These are phyloP conservation scores for Glaucopsyche alexis DNA, from an alignment of 2,888 invertebrate species.

Conservation along the genomic window DNA sequence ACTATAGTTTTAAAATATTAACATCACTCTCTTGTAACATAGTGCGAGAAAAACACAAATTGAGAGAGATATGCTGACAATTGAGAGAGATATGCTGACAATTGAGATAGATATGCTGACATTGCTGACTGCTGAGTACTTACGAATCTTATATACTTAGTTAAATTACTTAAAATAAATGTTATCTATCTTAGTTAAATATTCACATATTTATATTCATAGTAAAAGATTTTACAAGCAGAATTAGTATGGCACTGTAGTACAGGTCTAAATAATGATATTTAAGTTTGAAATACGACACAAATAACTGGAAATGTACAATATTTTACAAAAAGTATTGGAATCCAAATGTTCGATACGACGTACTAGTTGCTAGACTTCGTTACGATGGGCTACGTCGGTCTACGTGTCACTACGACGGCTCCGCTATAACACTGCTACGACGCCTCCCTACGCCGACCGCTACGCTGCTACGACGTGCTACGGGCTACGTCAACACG, in stretches of 20 bases:
- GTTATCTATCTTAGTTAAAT: background rate
- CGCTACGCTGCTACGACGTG: background rate
- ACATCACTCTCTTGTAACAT: background rate
- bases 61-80: background rate
- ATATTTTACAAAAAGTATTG: background rate
- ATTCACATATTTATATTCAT: slow-evolving; percentile 6
- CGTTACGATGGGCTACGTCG: background rate
- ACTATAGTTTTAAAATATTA: background rate
- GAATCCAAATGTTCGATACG: background rate
- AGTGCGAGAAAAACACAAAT: background rate
- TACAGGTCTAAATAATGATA: background rate
- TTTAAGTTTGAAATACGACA: background rate
- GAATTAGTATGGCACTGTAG: background rate
- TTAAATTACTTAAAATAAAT: background rate
- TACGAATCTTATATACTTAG: background rate
- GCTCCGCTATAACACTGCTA: background rate
- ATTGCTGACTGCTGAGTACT: too few relatives aligned
- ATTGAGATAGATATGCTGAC: background rate
- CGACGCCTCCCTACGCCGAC: background rate
- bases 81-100: background rate
- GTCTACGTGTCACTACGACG: background rate
- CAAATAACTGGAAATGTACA: background rate
- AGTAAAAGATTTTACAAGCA: background rate
- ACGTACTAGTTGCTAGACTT: background rate
- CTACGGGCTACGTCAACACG: background rate